A percentile compares a stretch with the other conserved stretches of the same genome.
Conservation (phyloP, 2,888 invertebrate species). For the Galerucella pusilla region DNA sequence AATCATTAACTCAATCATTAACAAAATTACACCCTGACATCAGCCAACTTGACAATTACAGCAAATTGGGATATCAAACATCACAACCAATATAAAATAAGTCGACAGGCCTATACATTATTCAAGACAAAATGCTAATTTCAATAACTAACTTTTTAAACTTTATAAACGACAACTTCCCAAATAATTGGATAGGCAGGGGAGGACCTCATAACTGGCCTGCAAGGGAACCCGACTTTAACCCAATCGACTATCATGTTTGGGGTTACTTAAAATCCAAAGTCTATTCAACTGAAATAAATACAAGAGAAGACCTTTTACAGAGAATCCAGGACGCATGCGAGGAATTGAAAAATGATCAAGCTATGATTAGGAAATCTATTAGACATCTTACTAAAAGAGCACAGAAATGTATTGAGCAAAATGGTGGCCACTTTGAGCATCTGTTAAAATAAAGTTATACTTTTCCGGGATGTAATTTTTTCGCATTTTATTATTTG, state of each 20-base stretch:
- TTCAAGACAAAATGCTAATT: no score
- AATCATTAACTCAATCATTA: no score
- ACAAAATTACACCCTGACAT: no score
- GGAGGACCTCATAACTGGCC: slow-evolving; percentile 10
- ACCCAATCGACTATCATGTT: slow-evolving; percentile 16
- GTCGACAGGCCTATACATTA: no score
- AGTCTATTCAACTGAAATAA: slow-evolving; percentile 17
- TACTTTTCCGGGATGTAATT: slow-evolving; percentile 1
- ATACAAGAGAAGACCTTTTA: not conserved
- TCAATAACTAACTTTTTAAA: no score
- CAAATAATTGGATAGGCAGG: no score
- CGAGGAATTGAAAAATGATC: slow-evolving; percentile 16
- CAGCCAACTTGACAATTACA: no score
- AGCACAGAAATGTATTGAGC: slow-evolving; percentile 12
- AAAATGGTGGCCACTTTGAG: slow-evolving; percentile 14
- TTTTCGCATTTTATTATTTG: not conserved
- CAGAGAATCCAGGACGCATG: not conserved
- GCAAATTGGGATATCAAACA: no score
- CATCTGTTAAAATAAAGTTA: slow-evolving; percentile 12
- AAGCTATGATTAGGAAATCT: slow-evolving; percentile 17
- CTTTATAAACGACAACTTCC: no score
- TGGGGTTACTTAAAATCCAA: slow-evolving; percentile 13
- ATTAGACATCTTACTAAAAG: slow-evolving; percentile 10
- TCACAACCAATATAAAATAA: no score
- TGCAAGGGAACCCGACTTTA: slow-evolving; percentile 11